Conservation (phyloP, 64 coral and sea anemone species). For the Cladopsammia gracilis region DNA sequence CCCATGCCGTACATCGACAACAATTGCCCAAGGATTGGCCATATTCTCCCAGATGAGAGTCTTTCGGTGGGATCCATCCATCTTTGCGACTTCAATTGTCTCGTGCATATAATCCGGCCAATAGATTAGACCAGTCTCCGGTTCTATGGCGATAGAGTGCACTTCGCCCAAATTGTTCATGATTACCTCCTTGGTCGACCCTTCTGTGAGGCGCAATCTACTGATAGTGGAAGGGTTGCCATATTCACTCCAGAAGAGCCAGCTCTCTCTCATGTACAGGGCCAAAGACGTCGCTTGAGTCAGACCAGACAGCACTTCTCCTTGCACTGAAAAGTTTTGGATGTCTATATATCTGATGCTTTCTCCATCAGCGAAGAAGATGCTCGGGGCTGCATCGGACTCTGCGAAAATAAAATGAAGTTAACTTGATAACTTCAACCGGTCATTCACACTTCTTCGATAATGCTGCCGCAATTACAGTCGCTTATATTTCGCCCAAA, state of each 20-base stretch:
- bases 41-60: constrained; percentile 14
- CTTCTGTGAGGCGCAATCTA: constrained; percentile 24
- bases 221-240: not conserved
- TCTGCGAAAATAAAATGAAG: not conserved
- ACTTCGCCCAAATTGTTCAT: constrained; percentile 2
- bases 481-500: no score
- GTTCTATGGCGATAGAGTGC: constrained; percentile 41
- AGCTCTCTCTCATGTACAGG: not conserved
- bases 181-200: constrained; percentile 1
- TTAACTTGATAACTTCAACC: no score
- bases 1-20: constrained; percentile 35
- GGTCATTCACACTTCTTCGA: no score
- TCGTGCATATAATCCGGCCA: constrained; percentile 53
- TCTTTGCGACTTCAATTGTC: constrained; percentile 44
- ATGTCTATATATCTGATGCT: not conserved
- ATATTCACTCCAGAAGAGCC: constrained; percentile 68
- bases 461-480: no score
- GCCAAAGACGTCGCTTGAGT: not conserved
- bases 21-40: constrained; percentile 50
- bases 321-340: not conserved
- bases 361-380: not conserved
- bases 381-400: not conserved
- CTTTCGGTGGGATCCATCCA: constrained; percentile 46
- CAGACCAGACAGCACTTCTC: not conserved
- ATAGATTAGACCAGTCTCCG: constrained; percentile 37